phyloP scores from a whole-genome alignment of 2,797 vertebrate genomes.

The Oreochromis grahami region DNA sequence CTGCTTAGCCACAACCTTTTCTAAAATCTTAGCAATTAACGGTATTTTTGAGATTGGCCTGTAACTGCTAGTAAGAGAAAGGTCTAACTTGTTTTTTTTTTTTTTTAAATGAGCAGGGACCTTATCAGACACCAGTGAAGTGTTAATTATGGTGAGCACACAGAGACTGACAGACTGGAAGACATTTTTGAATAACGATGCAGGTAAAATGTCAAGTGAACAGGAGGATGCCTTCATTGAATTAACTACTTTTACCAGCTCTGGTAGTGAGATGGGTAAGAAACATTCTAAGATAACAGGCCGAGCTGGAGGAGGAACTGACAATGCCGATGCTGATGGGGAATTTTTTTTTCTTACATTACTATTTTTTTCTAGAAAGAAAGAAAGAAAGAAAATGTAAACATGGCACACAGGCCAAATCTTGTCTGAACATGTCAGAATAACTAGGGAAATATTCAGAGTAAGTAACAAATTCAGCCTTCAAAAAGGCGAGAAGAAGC shows the following conservation, averaged over 20 bases:
- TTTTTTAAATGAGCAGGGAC: no score
- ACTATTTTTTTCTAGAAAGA: neutral
- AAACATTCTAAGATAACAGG: neutral
- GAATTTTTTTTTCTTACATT: neutral
- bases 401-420: neutral
- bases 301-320: neutral
- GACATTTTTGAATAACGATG: neutral
- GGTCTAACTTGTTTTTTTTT: no score
- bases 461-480: neutral
- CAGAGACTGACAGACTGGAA: no score
- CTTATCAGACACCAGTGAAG: no score
- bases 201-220: neutral
- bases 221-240: neutral
- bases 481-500: neutral
- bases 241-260: neutral
- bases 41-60: no score
- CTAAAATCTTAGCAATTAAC: no score
- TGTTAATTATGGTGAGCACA: no score
- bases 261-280: neutral
- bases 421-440: neutral
- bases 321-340: neutral
- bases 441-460: neutral
- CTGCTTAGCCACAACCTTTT: no score
- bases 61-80: no score
- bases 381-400: neutral